Percentiles rank a stretch among this genome's conserved stretches.
These are phyloP conservation scores for Crax fasciolata DNA, from an alignment of 2,797 vertebrate species.

Conservation along the genomic window DNA sequence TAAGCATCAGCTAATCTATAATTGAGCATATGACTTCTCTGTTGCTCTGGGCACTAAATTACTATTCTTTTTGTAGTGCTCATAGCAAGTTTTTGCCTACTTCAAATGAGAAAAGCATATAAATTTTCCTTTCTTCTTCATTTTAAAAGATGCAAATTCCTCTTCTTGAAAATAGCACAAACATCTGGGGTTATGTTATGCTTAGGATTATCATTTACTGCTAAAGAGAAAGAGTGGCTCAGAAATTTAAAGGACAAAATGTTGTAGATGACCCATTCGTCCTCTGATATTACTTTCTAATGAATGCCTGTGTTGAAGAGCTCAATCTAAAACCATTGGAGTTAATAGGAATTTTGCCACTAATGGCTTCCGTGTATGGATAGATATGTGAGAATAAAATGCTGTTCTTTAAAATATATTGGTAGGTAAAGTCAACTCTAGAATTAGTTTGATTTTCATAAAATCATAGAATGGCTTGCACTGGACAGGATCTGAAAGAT, in stretches of 20 bases:
- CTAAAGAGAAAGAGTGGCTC: background rate
- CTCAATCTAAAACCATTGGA: background rate
- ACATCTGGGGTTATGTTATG: background rate
- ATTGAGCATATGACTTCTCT: constrained; percentile 14
- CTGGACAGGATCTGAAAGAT: too few species aligned
- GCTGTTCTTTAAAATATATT: background rate
- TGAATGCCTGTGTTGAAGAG: background rate
- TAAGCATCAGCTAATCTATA: constrained; percentile 24
- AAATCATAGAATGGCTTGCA: too few species aligned
- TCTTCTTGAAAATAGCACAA: background rate
- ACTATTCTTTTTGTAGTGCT: background rate
- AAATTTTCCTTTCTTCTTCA: background rate
- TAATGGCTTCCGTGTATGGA: background rate
- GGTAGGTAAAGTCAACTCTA: background rate
- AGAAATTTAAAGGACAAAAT: constrained; percentile 3
- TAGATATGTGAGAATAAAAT: background rate
- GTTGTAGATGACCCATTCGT: background rate
- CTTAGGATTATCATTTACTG: background rate
- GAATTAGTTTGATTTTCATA: background rate
- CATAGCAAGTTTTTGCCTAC: background rate
- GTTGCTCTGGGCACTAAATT: background rate
- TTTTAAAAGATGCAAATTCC: constrained; percentile 20
- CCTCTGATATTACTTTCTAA: constrained; percentile 52
- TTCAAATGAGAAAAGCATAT: background rate
- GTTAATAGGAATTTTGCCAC: background rate